Evolutionary conservation across 2,797 vertebrate species (phyloP).

Genomic region (Amazonetta brasiliensis): DNA sequence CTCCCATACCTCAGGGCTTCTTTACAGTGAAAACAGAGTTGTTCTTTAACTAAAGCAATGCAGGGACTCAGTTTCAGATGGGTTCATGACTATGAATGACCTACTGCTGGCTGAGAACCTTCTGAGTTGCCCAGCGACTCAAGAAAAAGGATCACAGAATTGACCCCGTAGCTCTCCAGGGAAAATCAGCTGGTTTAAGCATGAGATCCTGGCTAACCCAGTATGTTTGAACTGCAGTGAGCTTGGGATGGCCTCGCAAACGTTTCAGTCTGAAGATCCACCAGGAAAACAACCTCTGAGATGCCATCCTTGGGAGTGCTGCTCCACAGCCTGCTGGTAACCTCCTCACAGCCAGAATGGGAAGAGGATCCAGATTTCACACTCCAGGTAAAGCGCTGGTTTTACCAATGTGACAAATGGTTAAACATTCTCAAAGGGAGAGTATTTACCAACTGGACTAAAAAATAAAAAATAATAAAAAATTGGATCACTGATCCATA

Average conservation of each 20-base stretch:
- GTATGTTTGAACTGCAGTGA: not conserved
- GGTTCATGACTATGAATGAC: not conserved
- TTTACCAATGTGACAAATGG: not conserved
- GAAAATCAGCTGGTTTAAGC: not conserved
- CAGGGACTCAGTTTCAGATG: not conserved
- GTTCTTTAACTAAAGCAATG: not conserved
- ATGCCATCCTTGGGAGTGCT: not conserved
- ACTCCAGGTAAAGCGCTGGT: not conserved
- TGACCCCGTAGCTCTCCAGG: not conserved
- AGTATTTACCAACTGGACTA: not conserved
- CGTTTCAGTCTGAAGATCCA: not conserved
- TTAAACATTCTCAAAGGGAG: not conserved
- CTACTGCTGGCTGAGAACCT: not conserved
- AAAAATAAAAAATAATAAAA: not conserved
- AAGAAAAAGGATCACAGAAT: not conserved
- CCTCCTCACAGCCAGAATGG: not conserved
- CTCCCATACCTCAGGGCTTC: not conserved
- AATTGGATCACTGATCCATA: rapidly evolving
- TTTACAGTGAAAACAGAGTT: not conserved
- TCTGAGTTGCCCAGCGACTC: not conserved
- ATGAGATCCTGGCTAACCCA: not conserved
- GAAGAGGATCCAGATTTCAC: not conserved
- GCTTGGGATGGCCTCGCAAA: not conserved
- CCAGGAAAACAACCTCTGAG: not conserved
- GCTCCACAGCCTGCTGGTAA: not conserved